Conservation (phyloP, 2,113 vertebrate genomes). For the Caracal caracal region DNA sequence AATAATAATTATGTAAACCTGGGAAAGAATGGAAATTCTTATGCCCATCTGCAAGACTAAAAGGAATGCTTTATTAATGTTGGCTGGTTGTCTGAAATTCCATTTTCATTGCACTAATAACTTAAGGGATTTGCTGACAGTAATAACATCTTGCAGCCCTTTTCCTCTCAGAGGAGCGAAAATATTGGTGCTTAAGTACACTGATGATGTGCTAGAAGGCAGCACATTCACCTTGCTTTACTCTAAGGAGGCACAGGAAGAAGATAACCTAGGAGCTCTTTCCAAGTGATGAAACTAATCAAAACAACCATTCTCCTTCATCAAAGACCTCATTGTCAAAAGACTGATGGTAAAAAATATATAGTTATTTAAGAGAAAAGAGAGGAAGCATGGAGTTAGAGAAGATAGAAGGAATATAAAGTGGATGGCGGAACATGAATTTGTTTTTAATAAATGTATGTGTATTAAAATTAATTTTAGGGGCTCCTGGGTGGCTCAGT, state of each 20-base stretch:
- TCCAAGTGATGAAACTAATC: not conserved
- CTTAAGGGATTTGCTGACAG: constrained; percentile 39
- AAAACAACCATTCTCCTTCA: not conserved
- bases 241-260: not conserved
- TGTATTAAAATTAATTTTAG: not conserved
- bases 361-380: constrained; percentile 57
- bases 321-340: not conserved
- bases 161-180: constrained; percentile 6
- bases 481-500: too few relatives aligned
- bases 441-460: not conserved
- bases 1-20: not conserved
- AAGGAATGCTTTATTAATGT: constrained; percentile 27
- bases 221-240: not conserved
- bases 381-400: not conserved
- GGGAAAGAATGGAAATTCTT: not conserved
- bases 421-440: not conserved
- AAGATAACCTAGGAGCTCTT: not conserved
- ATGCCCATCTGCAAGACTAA: not conserved
- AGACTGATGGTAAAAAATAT: not conserved
- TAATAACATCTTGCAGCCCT: not conserved
- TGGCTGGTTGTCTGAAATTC: constrained; percentile 41
- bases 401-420: not conserved
- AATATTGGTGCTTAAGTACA: not conserved
- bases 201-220: not conserved
- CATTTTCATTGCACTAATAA: constrained; percentile 20